Conservation (phyloP, 2,113 vertebrate species). For the Xenopus laevis region DNA sequence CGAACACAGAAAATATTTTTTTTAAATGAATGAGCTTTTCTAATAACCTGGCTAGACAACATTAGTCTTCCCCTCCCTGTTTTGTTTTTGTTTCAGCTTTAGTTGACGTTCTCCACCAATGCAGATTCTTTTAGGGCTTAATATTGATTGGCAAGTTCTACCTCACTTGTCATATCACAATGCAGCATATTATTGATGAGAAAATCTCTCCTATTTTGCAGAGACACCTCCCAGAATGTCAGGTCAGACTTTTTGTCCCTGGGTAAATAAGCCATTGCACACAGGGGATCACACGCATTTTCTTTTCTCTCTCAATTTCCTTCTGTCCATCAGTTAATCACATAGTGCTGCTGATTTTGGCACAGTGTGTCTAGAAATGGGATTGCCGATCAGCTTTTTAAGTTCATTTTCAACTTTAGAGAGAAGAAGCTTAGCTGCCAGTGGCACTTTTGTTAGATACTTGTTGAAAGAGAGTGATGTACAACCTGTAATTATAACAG, state of each 20-base stretch:
- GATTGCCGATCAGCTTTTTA: neutral
- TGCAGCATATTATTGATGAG: slow-evolving; percentile 37
- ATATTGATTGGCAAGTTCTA: slow-evolving; percentile 35
- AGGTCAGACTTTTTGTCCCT: slow-evolving; percentile 31
- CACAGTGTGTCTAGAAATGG: neutral
- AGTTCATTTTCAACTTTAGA: neutral
- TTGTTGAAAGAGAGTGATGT: too few relatives aligned
- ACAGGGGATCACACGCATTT: slow-evolving; percentile 34
- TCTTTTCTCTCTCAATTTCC: slow-evolving; percentile 22
- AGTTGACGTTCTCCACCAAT: slow-evolving; percentile 30
- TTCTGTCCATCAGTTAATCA: slow-evolving; percentile 18
- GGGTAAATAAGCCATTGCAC: slow-evolving; percentile 14
- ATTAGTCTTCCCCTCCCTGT: slow-evolving; percentile 38
- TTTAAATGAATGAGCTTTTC: neutral
- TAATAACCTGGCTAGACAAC: slow-evolving; percentile 12
- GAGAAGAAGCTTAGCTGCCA: too few relatives aligned
- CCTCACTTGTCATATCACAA: slow-evolving; percentile 41
- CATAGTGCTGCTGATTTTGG: neutral
- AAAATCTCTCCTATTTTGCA: slow-evolving; percentile 37
- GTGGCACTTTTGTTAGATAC: too few relatives aligned
- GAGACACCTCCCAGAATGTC: slow-evolving; percentile 42
- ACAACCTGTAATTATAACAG: too few relatives aligned
- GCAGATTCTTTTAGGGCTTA: slow-evolving; percentile 34
- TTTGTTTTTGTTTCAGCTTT: slow-evolving; percentile 23
- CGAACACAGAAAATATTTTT: rapidly evolving